These are phyloP conservation scores for Oryzias melastigma DNA, from an alignment of 2,113 vertebrate species.

Conservation along the genomic window DNA sequence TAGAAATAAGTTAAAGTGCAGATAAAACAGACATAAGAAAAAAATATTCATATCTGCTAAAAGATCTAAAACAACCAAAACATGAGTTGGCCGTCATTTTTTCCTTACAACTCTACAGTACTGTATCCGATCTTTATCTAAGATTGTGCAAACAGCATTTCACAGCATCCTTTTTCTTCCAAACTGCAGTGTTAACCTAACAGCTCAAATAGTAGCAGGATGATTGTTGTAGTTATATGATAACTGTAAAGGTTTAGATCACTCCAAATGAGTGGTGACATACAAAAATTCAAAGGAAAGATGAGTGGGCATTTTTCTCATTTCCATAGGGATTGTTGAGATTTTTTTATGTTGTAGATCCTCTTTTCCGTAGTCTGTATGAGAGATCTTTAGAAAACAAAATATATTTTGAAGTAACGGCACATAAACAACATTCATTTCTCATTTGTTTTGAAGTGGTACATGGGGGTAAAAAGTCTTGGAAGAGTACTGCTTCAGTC, in stretches of 20 bases:
- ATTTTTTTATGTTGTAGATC: conserved; percentile 11
- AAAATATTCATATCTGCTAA: too few species aligned
- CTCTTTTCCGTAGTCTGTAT: conserved; percentile 20
- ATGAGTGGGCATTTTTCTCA: conserved; percentile 19
- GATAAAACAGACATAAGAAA: too few species aligned
- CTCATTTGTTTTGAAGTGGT: conserved; percentile 17
- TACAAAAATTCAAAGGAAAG: conserved; percentile 27
- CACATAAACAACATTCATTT: conserved; percentile 24
- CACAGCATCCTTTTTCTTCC: conserved; percentile 38
- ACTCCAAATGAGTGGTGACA: conserved; percentile 48
- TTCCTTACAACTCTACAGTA: conserved; percentile 25
- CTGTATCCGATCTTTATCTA: conserved; percentile 18
- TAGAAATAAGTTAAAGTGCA: too few species aligned
- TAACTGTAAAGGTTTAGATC: conserved; percentile 61
- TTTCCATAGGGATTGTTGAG: conserved; percentile 32
- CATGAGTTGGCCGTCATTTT: background rate
- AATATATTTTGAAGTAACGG: conserved; percentile 16
- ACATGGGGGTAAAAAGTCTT: conserved; percentile 28
- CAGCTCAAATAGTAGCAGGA: conserved; percentile 63
- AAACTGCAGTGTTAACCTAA: conserved; percentile 28
- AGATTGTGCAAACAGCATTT: conserved; percentile 58
- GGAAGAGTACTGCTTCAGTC: conserved; percentile 28
- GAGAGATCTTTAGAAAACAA: conserved; percentile 32
- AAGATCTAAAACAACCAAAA: background rate
- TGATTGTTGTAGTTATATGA: conserved; percentile 70